phyloP scores from a whole-genome alignment of 2,797 vertebrate genomes.

The Characodon lateralis region DNA sequence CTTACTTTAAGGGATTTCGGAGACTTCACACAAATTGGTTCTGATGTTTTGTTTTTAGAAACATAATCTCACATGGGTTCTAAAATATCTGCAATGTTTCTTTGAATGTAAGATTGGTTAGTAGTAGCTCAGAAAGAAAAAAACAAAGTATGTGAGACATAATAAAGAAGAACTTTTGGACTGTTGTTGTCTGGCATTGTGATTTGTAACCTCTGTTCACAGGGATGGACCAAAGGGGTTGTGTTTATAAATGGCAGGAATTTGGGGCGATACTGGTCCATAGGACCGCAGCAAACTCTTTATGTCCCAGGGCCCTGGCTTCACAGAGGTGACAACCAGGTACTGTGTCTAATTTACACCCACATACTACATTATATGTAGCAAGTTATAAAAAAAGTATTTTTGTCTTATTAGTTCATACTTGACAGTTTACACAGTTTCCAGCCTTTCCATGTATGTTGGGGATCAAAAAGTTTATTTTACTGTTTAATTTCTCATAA shows the following conservation, averaged over 20 bases:
- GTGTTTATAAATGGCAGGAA: constrained; percentile 90
- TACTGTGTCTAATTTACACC: constrained; percentile 45
- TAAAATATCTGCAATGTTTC: not conserved
- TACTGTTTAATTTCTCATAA: not conserved
- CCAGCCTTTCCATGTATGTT: not conserved
- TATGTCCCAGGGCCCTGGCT: constrained; percentile 91
- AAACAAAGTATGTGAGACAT: not conserved
- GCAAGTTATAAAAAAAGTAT: not conserved
- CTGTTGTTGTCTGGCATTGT: not conserved
- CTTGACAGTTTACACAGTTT: not conserved
- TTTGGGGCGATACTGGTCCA: constrained; percentile 90
- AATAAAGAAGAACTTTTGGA: not conserved
- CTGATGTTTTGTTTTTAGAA: not conserved
- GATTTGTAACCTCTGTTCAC: constrained; percentile 28
- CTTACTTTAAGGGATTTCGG: constrained; percentile 3
- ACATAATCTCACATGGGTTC: not conserved
- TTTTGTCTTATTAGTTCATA: not conserved
- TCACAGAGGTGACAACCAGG: constrained; percentile 85
- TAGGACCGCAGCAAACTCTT: constrained; percentile 90
- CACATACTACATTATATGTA: not conserved
- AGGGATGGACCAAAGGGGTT: constrained; percentile 93
- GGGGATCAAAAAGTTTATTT: not conserved
- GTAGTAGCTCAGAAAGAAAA: not conserved
- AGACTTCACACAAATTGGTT: constrained; percentile 11
- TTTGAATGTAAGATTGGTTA: not conserved